Conservation (phyloP, 1,140 invertebrate genomes). For the Lucilia cuprina region DNA sequence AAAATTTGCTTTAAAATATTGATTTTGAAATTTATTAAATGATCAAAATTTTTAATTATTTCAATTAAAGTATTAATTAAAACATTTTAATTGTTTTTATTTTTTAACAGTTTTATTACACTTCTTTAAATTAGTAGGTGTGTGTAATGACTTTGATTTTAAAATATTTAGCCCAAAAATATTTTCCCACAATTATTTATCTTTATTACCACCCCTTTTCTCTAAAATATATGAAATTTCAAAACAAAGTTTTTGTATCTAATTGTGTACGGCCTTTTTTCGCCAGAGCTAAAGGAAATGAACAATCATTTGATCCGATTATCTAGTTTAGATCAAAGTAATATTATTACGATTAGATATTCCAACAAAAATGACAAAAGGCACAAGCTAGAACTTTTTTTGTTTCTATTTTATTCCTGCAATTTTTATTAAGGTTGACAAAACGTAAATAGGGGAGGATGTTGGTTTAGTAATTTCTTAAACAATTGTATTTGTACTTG, state of each 20-base stretch:
- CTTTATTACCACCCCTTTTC: neutral
- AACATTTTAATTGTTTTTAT: no score
- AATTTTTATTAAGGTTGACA: neutral
- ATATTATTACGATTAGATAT: constrained; percentile 25
- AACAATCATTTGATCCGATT: constrained; percentile 60
- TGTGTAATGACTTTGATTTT: neutral
- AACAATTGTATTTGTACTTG: neutral
- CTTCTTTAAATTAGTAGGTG: no score
- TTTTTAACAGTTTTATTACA: no score
- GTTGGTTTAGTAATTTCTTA: neutral
- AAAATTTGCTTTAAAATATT: no score
- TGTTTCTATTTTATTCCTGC: neutral
- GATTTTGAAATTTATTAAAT: no score
- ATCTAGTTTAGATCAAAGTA: constrained; percentile 40
- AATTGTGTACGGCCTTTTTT: neutral
- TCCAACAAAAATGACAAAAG: neutral
- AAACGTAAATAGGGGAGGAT: neutral
- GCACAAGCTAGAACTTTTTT: neutral
- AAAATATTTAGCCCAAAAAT: neutral
- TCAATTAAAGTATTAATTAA: no score
- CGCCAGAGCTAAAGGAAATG: constrained; percentile 28
- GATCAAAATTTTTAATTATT: no score
- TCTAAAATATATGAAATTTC: neutral
- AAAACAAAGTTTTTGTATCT: neutral
- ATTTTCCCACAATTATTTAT: neutral